These are phyloP conservation scores for Calliopum simillimum DNA, from an alignment of 2,888 invertebrate species.

Conservation along the genomic window DNA sequence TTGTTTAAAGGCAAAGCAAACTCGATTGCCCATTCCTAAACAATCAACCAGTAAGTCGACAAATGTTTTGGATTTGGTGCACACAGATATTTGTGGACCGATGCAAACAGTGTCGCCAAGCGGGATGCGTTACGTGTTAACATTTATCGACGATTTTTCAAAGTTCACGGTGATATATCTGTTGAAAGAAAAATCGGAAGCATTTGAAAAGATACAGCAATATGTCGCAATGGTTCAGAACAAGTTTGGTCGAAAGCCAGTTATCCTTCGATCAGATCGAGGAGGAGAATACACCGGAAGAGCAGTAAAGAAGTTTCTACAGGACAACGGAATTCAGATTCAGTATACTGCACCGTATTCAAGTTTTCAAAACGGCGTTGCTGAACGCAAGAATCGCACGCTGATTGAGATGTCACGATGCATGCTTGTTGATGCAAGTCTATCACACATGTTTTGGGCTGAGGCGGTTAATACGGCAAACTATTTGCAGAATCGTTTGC, in stretches of 20 bases:
- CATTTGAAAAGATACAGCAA: too few species aligned
- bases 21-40: too few species aligned
- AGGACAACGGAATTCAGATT: neutral
- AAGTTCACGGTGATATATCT: too few species aligned
- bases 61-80: conserved; percentile 11
- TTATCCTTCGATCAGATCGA: neutral
- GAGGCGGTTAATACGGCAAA: conserved; percentile 20
- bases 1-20: conserved; percentile 6
- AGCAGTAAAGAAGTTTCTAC: neutral
- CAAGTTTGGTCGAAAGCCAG: too few species aligned
- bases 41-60: too few species aligned
- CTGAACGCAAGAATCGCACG: too few species aligned
- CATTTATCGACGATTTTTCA: too few species aligned
- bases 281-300: neutral
- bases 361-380: conserved; percentile 19
- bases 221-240: too few species aligned
- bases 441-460: conserved; percentile 17
- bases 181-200: too few species aligned
- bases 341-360: conserved; percentile 23
- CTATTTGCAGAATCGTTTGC: conserved; percentile 26
- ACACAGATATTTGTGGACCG: conserved; percentile 23
- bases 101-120: conserved; percentile 16
- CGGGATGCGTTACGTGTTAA: conserved; percentile 14
- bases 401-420: conserved; percentile 26
- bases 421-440: conserved; percentile 20